These are phyloP conservation scores for Tragelaphus imberbis DNA, from an alignment of 2,113 vertebrate genomes.

Conservation along the genomic window DNA sequence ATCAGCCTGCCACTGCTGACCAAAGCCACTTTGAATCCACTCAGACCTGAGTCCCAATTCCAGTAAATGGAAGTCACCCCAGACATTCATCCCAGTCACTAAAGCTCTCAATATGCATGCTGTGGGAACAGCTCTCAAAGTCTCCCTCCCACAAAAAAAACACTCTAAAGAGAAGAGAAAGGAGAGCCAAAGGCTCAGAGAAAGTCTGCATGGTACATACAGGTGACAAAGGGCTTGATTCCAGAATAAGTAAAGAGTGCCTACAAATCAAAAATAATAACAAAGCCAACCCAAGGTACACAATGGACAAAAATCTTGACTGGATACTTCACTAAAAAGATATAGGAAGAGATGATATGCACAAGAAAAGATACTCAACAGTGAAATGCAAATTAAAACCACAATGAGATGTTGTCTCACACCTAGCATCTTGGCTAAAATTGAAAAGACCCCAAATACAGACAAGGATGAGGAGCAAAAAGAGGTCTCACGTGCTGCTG, in stretches of 20 bases:
- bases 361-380: neutral
- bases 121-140: neutral
- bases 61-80: neutral
- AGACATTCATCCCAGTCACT: neutral
- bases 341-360: neutral
- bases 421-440: too few species aligned
- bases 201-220: neutral
- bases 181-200: neutral
- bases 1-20: neutral
- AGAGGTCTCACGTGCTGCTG: accelerated
- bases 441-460: neutral
- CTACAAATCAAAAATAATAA: neutral
- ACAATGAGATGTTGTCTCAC: too few species aligned
- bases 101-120: neutral
- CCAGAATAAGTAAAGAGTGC: neutral
- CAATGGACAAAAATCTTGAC: neutral
- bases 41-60: neutral
- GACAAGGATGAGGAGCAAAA: neutral
- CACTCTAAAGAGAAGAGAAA: neutral
- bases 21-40: too few species aligned
- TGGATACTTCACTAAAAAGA: neutral
- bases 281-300: neutral
- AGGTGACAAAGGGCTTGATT: neutral
- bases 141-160: too few species aligned
- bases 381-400: neutral